These are phyloP conservation scores for Cheilosia impressa DNA, from an alignment of 2,888 invertebrate genomes.

Conservation along the genomic window DNA sequence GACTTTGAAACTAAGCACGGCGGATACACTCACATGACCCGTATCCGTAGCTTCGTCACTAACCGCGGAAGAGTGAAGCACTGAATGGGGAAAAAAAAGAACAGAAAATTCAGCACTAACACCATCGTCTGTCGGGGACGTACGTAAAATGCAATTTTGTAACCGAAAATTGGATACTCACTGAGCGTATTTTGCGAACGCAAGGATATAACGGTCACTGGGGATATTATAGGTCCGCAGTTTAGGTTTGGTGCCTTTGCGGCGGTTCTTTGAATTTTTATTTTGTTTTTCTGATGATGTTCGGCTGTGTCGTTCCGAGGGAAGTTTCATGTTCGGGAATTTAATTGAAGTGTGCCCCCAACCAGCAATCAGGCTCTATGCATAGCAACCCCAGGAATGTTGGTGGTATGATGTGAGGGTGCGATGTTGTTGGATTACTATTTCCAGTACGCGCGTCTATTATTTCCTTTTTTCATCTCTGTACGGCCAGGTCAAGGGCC, in stretches of 20 bases:
- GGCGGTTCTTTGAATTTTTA: conserved; percentile 64
- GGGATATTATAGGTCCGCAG: conserved; percentile 68
- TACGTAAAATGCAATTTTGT: conserved; percentile 70
- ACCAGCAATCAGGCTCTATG: conserved; percentile 60
- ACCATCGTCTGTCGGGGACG: conserved; percentile 48
- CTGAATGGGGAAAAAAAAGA: conserved; percentile 9
- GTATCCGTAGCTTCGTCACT: conserved; percentile 50
- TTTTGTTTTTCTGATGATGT: conserved; percentile 11
- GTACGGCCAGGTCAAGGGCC: conserved; percentile 45
- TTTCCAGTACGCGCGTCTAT: conserved; percentile 38
- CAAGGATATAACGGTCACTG: conserved; percentile 68
- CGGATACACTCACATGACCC: conserved; percentile 66
- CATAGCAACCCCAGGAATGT: conserved; percentile 53
- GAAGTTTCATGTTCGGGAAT: conserved; percentile 74
- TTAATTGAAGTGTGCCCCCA: conserved; percentile 76
- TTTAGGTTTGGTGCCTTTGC: conserved; percentile 73
- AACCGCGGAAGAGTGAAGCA: conserved; percentile 54
- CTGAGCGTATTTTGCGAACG: conserved; percentile 64
- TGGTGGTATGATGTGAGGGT: conserved; percentile 23
- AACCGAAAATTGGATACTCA: conserved; percentile 76
- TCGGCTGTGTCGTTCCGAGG: conserved; percentile 15
- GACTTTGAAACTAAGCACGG: conserved; percentile 59
- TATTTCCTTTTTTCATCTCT: background rate
- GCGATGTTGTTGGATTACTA: conserved; percentile 42
- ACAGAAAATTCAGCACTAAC: conserved; percentile 27